phyloP scores from a whole-genome alignment of 2,888 invertebrate genomes.

The Allolobophora icterica region DNA sequence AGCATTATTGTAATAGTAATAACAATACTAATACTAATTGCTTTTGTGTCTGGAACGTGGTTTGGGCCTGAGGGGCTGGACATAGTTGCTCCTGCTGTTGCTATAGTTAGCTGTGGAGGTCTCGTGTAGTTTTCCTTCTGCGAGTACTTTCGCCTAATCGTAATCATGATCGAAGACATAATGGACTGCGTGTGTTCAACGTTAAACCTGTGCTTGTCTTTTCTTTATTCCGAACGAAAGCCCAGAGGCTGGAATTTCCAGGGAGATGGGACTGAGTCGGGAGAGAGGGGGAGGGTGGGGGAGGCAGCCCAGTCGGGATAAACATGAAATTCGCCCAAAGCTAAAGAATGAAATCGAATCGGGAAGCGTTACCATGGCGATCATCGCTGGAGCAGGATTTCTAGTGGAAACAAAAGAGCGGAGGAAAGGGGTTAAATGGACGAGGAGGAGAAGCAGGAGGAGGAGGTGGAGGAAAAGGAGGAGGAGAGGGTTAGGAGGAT shows the following conservation, averaged over 20 bases:
- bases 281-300: not conserved
- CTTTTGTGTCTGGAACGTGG: not conserved
- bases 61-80: not conserved
- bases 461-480: too few species aligned
- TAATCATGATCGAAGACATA: not conserved
- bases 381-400: not conserved
- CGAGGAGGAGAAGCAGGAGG: too few species aligned
- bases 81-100: too few species aligned
- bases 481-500: too few species aligned
- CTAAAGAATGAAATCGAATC: constrained; percentile 10
- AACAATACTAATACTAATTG: too few species aligned
- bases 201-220: not conserved
- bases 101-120: too few species aligned
- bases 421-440: too few species aligned
- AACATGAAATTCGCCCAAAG: constrained; percentile 14
- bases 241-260: not conserved
- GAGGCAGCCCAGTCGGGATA: not conserved
- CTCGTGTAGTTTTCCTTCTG: too few species aligned
- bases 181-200: not conserved
- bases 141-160: not conserved
- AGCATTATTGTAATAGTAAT: too few species aligned
- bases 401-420: too few species aligned
- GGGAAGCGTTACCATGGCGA: not conserved
- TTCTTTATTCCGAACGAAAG: not conserved
- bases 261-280: not conserved